Conservation (phyloP, 2,888 invertebrate genomes). For the Chaitophorus viminalis region DNA sequence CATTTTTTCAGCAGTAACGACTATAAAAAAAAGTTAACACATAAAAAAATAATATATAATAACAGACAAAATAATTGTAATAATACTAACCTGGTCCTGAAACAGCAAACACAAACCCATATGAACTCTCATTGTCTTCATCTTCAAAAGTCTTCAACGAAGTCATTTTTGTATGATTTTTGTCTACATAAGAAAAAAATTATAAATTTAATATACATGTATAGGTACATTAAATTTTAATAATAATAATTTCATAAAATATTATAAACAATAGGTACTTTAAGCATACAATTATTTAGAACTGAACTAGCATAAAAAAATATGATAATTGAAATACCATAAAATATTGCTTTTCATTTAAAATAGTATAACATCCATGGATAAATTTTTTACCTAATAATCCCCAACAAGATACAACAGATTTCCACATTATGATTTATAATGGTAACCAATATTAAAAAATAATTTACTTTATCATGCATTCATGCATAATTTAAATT, state of each 20-base stretch:
- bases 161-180: slow-evolving; percentile 62
- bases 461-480: background rate
- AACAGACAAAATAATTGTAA: slow-evolving; percentile 18
- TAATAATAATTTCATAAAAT: background rate
- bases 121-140: slow-evolving; percentile 87
- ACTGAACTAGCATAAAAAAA: too few species aligned
- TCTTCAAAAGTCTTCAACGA: slow-evolving; percentile 78
- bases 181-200: slow-evolving; percentile 14
- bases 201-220: too few species aligned
- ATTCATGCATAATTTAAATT: background rate
- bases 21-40: slow-evolving; percentile 70
- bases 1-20: slow-evolving; percentile 99
- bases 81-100: slow-evolving; percentile 90
- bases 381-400: slow-evolving; percentile 47
- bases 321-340: too few species aligned
- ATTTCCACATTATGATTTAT: slow-evolving; percentile 46
- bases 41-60: slow-evolving; percentile 18
- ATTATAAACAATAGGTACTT: background rate
- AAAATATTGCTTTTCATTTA: too few species aligned
- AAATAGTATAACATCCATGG: background rate
- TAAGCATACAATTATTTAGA: background rate
- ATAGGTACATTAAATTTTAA: background rate
- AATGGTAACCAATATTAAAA: background rate
- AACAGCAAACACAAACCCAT: slow-evolving; percentile 96
- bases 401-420: slow-evolving; percentile 48